Base-by-base conservation (phyloP, 2,797 vertebrate genomes). In the Champsocephalus gunnari region DNA sequence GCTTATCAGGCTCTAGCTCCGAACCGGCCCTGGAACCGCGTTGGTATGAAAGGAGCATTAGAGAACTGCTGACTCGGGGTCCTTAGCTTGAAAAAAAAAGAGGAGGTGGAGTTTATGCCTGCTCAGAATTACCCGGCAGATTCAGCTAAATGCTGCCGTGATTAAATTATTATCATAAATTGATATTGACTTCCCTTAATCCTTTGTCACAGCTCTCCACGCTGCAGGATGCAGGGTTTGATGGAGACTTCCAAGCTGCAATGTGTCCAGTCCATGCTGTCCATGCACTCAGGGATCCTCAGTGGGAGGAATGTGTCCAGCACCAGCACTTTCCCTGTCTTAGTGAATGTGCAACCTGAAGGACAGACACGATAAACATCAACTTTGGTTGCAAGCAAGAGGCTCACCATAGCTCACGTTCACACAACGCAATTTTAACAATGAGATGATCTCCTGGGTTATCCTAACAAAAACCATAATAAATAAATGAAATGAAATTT, bases 131-230 rank as follows among this genome's bases (percentile, higher is more conserved):
- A 19, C 19, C 19, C 19, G 19, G 19, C 19, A 19, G 19, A 19
- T 19, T 19, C 19, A 19, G 19, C 19, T 19, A 19, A 19, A 19
- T 19, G 19, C 19, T 19, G 19, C 28, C 28, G 28, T 28, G 28
- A 28, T 28, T 28, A 5, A 28, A 28, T 28, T n/a, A n/a, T n/a
- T n/a, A n/a, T n/a, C n/a, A n/a, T n/a, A 83, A 72, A 75, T 68
- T 75, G 55, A 81, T 77, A 75, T 81, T 56, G 63, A 70, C 76
- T 79, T 7, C 55, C 32, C 47, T 57, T 64, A 79, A 78, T 76
- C 71, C 68, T 69, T 57, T 54, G 28, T 87, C 70, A 73, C 11
- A 28, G 50, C 63, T 79, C 62, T 47, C 62, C 34, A 13, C 10
- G 4, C 49, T 64, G 47, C 66, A 75, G 51, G 65, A 67, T 55